phyloP scores from a whole-genome alignment of 1,140 invertebrate species.

The Pygmarrhopalites habei region DNA sequence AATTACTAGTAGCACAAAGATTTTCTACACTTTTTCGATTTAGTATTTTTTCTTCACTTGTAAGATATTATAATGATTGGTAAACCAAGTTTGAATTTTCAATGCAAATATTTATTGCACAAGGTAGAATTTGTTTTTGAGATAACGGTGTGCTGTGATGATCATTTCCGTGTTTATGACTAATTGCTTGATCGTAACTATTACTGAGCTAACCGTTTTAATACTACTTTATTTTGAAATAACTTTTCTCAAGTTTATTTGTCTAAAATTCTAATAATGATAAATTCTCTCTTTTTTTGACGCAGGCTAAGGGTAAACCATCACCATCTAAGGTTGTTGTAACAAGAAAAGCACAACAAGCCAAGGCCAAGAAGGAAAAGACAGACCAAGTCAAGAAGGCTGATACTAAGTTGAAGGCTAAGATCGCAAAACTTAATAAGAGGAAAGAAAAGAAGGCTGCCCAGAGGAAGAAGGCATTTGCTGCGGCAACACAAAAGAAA shows the following conservation, averaged over 20 bases:
- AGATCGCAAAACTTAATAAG: constrained; percentile 35
- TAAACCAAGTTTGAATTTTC: background rate
- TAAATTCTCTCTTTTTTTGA: constrained; percentile 49
- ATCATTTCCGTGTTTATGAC: too few relatives aligned
- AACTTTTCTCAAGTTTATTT: constrained; percentile 46
- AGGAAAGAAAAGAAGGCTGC: constrained; percentile 35
- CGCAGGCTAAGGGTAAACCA: constrained; percentile 49
- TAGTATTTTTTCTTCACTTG: too few relatives aligned
- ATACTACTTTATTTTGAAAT: constrained; percentile 29
- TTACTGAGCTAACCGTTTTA: constrained; percentile 16
- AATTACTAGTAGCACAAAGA: background rate
- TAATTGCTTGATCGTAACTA: constrained; percentile 9
- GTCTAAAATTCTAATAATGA: too few relatives aligned
- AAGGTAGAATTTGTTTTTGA: too few relatives aligned
- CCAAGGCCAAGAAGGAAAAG: constrained; percentile 51
- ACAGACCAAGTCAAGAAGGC: constrained; percentile 42
- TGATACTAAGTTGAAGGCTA: constrained; percentile 30
- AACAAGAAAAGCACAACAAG: constrained; percentile 48
- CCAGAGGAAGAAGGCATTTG: constrained; percentile 31
- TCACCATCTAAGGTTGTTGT: constrained; percentile 48
- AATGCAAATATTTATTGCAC: background rate
- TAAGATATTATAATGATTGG: too few relatives aligned
- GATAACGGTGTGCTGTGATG: too few relatives aligned
- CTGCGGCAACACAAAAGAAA: constrained; percentile 30
- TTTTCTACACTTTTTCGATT: background rate